phyloP scores from a whole-genome alignment of 2,797 vertebrate genomes.

The Sebastes ruberrimus region DNA sequence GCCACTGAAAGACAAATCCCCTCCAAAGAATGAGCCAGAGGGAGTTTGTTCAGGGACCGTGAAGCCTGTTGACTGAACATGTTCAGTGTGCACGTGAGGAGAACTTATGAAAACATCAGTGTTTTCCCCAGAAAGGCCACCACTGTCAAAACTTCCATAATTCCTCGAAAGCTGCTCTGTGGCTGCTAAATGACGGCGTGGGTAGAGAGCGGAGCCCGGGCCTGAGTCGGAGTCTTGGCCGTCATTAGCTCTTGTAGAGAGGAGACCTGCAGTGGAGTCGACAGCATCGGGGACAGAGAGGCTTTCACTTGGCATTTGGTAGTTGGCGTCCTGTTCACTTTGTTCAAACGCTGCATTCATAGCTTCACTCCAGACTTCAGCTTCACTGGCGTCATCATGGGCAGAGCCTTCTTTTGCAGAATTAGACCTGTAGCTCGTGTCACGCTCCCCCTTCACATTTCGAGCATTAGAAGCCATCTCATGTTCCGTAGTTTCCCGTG shows the following conservation, averaged over 20 bases:
- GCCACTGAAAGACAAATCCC: neutral
- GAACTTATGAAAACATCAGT: neutral
- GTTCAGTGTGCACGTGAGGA: neutral
- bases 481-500: conserved; percentile 2
- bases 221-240: neutral
- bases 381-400: neutral
- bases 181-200: neutral
- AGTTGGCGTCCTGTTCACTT: neutral
- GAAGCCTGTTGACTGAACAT: neutral
- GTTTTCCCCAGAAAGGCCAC: neutral
- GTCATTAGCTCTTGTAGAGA: conserved; percentile 22
- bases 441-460: neutral
- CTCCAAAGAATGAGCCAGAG: neutral
- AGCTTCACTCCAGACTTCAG: conserved; percentile 23
- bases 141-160: neutral
- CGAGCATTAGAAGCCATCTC: neutral
- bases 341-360: neutral
- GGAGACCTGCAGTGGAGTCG: neutral
- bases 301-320: conserved; percentile 32
- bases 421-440: neutral
- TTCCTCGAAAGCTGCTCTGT: neutral
- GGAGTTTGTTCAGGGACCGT: neutral
- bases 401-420: neutral
- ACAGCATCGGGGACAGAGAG: conserved; percentile 4
- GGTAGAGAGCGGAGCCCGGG: neutral